phyloP scores from a whole-genome alignment of 2,888 invertebrate species.

The Rhyacophila evoluta region DNA sequence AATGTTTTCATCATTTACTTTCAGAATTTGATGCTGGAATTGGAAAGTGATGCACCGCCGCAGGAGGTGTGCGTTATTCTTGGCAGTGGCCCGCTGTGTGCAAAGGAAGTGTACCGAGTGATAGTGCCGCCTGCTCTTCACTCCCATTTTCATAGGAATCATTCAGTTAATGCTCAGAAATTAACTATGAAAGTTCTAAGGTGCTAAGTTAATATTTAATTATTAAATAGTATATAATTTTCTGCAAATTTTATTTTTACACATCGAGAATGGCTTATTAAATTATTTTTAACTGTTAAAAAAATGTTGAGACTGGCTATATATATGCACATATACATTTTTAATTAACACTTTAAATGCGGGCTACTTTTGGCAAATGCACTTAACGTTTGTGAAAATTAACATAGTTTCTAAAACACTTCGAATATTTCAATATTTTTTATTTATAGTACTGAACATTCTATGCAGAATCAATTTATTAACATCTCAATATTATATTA shows the following conservation, averaged over 20 bases:
- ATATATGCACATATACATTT: too few relatives aligned
- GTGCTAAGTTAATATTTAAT: slow-evolving; percentile 57
- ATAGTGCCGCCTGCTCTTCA: slow-evolving; percentile 63
- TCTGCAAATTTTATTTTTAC: not conserved
- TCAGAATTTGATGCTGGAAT: slow-evolving; percentile 64
- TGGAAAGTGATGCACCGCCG: slow-evolving; percentile 62
- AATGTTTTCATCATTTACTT: slow-evolving; percentile 16
- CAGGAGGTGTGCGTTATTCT: slow-evolving; percentile 65
- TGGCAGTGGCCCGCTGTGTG: slow-evolving; percentile 64
- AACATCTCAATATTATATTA: too few relatives aligned
- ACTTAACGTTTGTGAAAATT: too few relatives aligned
- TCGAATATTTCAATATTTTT: too few relatives aligned
- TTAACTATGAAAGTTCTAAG: slow-evolving; percentile 60
- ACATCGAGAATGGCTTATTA: too few relatives aligned
- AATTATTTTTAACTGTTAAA: too few relatives aligned
- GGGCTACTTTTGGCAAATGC: too few relatives aligned
- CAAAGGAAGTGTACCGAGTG: slow-evolving; percentile 65
- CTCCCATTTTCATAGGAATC: slow-evolving; percentile 63
- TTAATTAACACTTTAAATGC: too few relatives aligned
- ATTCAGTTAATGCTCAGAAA: slow-evolving; percentile 44
- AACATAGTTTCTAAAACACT: too few relatives aligned
- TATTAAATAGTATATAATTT: not conserved
- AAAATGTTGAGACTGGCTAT: too few relatives aligned
- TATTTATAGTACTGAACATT: too few relatives aligned
- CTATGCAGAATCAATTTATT: too few relatives aligned